A percentile compares a stretch with the other conserved stretches of the same genome.
These are phyloP conservation scores for Anticlea derivata DNA, from an alignment of 2,888 invertebrate species.

Conservation along the genomic window DNA sequence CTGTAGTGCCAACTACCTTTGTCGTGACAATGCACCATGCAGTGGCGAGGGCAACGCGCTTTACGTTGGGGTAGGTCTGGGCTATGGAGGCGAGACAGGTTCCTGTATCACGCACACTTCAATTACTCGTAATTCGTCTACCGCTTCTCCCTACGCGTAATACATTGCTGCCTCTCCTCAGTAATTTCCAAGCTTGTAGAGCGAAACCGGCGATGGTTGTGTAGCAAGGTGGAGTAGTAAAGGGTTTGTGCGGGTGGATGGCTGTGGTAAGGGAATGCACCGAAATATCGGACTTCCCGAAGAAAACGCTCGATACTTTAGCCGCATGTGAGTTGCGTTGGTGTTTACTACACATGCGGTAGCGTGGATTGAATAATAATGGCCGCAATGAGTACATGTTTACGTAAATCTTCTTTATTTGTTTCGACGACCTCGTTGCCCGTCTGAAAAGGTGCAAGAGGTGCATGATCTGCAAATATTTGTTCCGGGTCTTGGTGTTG, in stretches of 20 bases:
- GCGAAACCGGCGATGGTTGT: conserved; percentile 41
- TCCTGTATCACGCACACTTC: conserved; percentile 43
- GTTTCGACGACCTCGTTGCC: too few species aligned
- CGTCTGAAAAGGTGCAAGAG: too few species aligned
- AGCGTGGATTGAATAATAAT: conserved; percentile 5
- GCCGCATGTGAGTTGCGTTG: conserved; percentile 31
- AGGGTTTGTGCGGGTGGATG: conserved; percentile 3
- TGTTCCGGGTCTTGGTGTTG: too few species aligned
- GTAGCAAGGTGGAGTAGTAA: neutral
- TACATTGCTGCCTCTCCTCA: conserved; percentile 42
- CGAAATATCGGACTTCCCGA: conserved; percentile 69
- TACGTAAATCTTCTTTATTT: too few species aligned
- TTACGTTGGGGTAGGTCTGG: conserved; percentile 74
- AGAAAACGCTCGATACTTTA: conserved; percentile 56
- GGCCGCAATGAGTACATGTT: neutral
- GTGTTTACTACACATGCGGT: conserved; percentile 7
- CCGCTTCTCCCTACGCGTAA: neutral
- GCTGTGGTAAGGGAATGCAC: conserved; percentile 50
- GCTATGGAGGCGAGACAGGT: conserved; percentile 57
- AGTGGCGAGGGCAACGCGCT: conserved; percentile 55
- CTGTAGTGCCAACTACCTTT: neutral
- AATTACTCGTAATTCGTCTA: conserved; percentile 41
- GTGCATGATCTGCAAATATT: too few species aligned
- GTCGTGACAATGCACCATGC: conserved; percentile 52
- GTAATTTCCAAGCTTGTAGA: accelerated